Percentiles rank a stretch among this genome's conserved stretches.
Evolutionary conservation across 2,888 invertebrate genomes (phyloP).

Genomic region (Kuschelorhynchus macadamiae): DNA sequence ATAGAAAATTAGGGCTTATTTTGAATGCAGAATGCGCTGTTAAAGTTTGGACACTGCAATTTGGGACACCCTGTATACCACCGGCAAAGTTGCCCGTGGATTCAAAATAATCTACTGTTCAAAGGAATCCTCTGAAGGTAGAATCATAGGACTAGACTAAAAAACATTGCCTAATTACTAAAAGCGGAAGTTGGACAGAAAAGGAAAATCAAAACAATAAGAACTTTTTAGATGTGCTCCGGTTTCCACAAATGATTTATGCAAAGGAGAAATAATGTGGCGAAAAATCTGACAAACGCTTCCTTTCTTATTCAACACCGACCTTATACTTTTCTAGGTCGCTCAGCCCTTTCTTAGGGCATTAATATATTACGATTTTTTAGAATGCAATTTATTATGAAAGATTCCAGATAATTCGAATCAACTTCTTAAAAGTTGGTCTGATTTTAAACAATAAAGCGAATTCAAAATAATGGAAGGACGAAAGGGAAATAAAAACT

Average conservation of each 20-base stretch:
- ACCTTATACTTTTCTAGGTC: conserved; percentile 42
- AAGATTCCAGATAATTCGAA: conserved; percentile 29
- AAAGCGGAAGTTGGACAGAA: conserved; percentile 20
- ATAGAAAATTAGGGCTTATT: too few relatives aligned
- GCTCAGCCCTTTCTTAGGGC: conserved; percentile 37
- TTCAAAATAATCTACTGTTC: too few relatives aligned
- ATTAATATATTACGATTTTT: conserved; percentile 42
- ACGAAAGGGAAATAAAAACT: too few relatives aligned
- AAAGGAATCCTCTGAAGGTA: too few relatives aligned
- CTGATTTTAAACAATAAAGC: background rate
- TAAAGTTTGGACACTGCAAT: too few relatives aligned
- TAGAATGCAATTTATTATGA: conserved; percentile 29
- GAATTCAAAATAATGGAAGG: background rate
- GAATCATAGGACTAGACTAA: too few relatives aligned
- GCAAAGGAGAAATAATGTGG: conserved; percentile 41
- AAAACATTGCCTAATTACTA: too few relatives aligned
- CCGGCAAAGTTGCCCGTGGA: too few relatives aligned
- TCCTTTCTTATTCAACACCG: conserved; percentile 38
- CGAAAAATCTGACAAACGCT: conserved; percentile 40
- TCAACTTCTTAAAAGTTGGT: too few relatives aligned
- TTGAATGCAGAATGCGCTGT: too few relatives aligned
- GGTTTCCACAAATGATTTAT: conserved; percentile 36
- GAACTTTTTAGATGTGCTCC: conserved; percentile 29
- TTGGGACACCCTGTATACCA: too few relatives aligned
- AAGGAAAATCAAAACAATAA: conserved; percentile 36